These are phyloP conservation scores for Tachysurus fulvidraco DNA, from an alignment of 2,113 vertebrate species.

Conservation along the genomic window DNA sequence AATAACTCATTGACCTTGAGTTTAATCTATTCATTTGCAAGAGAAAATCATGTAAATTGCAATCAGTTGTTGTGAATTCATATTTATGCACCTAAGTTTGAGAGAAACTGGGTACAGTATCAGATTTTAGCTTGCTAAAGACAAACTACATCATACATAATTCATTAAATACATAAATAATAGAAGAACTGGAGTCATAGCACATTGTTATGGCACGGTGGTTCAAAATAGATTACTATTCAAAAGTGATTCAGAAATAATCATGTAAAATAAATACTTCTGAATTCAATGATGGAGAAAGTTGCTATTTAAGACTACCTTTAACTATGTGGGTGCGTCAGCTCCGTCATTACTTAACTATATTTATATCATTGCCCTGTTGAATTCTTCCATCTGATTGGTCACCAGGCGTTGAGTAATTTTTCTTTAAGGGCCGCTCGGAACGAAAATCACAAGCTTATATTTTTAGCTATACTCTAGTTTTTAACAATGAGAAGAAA, in stretches of 20 bases:
- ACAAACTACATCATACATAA: not conserved
- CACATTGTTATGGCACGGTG: not conserved
- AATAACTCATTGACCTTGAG: not conserved
- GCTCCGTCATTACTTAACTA: not conserved
- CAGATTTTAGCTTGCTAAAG: not conserved
- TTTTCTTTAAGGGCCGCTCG: not conserved
- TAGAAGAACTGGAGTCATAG: not conserved
- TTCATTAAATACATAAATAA: not conserved
- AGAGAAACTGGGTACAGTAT: not conserved
- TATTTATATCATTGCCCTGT: not conserved
- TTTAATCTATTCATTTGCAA: not conserved
- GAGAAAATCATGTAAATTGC: not conserved
- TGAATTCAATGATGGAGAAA: not conserved
- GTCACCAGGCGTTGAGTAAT: not conserved
- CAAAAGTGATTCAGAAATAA: not conserved
- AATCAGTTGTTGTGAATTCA: not conserved
- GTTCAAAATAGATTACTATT: not conserved
- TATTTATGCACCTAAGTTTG: not conserved
- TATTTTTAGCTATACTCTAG: not conserved
- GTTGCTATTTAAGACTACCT: not conserved
- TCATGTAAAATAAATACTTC: not conserved
- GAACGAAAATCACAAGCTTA: not conserved
- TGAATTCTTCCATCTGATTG: not conserved
- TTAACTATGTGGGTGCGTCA: not conserved
- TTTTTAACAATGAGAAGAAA: not conserved